A percentile compares a stretch with the other conserved stretches of the same genome.
phyloP scores from a whole-genome alignment of 2,888 invertebrate genomes.

The Synergus laeviventris region DNA sequence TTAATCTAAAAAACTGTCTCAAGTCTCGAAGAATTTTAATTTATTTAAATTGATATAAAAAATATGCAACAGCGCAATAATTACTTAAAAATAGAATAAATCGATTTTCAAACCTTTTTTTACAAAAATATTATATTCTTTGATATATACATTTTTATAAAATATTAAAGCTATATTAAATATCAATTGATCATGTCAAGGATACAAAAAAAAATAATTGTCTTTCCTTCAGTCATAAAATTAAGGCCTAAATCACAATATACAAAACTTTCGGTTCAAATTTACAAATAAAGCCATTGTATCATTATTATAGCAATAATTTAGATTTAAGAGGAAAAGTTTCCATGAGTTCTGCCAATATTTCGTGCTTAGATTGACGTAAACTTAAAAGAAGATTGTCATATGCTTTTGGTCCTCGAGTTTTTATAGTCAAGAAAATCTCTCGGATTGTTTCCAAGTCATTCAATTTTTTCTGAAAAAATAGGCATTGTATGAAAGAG shows the following conservation, averaged over 20 bases:
- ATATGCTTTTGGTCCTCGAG: constrained; percentile 68
- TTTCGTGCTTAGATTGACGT: constrained; percentile 58
- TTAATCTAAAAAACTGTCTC: no score
- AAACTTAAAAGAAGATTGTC: constrained; percentile 60
- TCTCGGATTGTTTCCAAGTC: constrained; percentile 55
- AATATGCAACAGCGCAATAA: no score
- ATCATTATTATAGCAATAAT: not conserved
- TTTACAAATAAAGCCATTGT: not conserved
- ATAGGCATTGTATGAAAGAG: not conserved
- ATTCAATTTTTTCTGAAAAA: constrained; percentile 58
- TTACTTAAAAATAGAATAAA: no score
- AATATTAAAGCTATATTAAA: not conserved
- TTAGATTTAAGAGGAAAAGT: not conserved
- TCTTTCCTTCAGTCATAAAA: no score
- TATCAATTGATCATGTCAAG: not conserved
- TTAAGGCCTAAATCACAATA: not conserved
- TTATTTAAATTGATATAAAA: no score
- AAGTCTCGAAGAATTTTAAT: no score
- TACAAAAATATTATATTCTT: no score
- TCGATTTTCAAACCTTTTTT: no score
- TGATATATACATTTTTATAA: no score
- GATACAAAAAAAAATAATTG: not conserved
- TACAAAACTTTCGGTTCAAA: not conserved
- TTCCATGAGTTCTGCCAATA: constrained; percentile 57
- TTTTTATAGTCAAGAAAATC: constrained; percentile 64